Evolutionary conservation across 2,797 vertebrate species (phyloP), one percentile per base, ranked within the genome.

Genomic region (Acipenser ruthenus): DNA sequence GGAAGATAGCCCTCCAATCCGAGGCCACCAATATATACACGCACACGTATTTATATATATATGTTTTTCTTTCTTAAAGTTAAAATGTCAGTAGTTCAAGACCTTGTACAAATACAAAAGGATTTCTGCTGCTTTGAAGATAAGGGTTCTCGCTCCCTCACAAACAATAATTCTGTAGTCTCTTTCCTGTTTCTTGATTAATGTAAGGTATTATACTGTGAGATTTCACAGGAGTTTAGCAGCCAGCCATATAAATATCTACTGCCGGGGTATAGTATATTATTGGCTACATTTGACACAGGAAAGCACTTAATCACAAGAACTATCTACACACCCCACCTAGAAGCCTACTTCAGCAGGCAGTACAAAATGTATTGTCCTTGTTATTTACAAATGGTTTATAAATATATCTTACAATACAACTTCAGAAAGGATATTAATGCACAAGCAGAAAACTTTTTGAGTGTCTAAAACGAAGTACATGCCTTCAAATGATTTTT

Each of bases 121-220:
- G 86, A 91, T 88, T 84, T 92, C 94, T 97, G 94, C 87, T 92
- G 91, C 95, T 98, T 98, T 98, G 95, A 97, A 97, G 95, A 98
- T 96, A 98, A 97, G 94, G 87, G 64, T 87, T 85, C 89, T 83
- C 86, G 89, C 89, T 88, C 88, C 84, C 92, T 91, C 92, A 86
- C 89, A 95, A 98, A 98, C 94, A 98, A 93, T 95, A 95, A 95
- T 94, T 95, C 91, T 93, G 92, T 90, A 92, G 89, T 96, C 94
- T 93, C 93, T 97, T 98, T 98, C 95, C 96, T 97, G 95, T 94
- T 90, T 89, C 87, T 87, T 93, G 93, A 96, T 97, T 96, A 97
- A 98, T 98, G 97, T 97, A 93, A 93, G 93, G 93, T 92, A 90
- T 93, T 93, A 85, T 79, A 89, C 89, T 93, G 93, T 94, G 93